Evolutionary conservation across 1,140 invertebrate genomes (phyloP), one percentile per base, ranked within the genome.

Genomic region (Gonioctena quinquepunctata): DNA sequence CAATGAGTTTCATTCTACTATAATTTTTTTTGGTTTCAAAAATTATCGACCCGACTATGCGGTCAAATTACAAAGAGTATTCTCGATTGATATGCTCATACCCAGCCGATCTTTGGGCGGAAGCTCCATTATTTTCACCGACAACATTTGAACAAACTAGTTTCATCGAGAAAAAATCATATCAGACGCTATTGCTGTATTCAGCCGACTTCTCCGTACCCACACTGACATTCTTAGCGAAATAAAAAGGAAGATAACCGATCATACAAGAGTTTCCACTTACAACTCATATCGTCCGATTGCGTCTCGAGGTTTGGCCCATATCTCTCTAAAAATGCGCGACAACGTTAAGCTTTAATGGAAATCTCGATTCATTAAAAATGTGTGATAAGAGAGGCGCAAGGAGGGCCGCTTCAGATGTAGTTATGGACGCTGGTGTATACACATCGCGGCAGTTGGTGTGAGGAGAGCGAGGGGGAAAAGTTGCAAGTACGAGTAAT

Each of bases 221-320:
- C 33, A 62, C 33, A 42, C 33, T 42, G 8, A n/a, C 33, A 50
- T 64, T 64, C 62, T 52, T 67, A 21, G 66, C 66, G 56, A 67
- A 67, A 67, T 67, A 67, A 67, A 67, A 67, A 50, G 28, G 11
- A 33, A 42, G 66, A 67, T 67, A 67, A 67, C 66, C 27, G 66
- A 67, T 67, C 72, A 73, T 80, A 82, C 81, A 82, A 77, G 81
- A 81, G 76, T 82, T 81, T 81, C 78, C 78, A 81, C 81, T 82
- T 81, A 80, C 79, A 78, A 77, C 72, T 74, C 73, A 74, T 74
- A 74, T 74, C 73, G 69, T 48, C 50, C 54, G 73, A 74, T 74
- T 70, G 26, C 68, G 8, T 49, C 63, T 61, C 70, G 63, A 68
- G 73, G 73, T 71, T 74, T 68, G 73, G 70, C 70, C 74, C 80